Base-by-base conservation (phyloP, 53 echinoderm and acorn worm species). In the Arbacia lixula region DNA sequence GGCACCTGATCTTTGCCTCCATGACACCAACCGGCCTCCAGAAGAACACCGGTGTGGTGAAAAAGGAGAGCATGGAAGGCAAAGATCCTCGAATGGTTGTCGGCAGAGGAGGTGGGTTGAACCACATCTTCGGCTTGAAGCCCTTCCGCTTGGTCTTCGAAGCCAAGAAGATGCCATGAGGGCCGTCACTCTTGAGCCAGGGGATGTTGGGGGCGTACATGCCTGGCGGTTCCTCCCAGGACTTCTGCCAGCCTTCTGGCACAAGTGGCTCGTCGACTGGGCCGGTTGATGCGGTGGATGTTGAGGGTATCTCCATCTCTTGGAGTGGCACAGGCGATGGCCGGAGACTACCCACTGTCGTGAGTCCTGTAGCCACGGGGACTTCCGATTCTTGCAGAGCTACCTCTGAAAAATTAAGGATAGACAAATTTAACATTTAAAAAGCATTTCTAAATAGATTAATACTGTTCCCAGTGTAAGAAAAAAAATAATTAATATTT, bases 11-110 rank as follows among this genome's bases (percentile, higher is more conserved):
- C 89, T 85, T 85, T 1, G 56, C 37, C 22, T 85, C 64, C 68
- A 89, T 19, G 0, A 89, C 89, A 9, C 89, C 89, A 30, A 89
- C 89, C 1, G 89, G 89, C 51, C 85, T 85, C 89, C 89, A 89
- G 40, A 89, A 89, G 35, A 77, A 78, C 21, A 85, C 89, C 9
- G 38, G 38, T 4, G 69, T 68, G 39, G 69, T 68, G n/a, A 39
- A 68, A 39, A 89, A 89, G 6, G 85, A 78, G 11, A 65, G 35
- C 89, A 89, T 89, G 1, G 89, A 60, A 31, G 89, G 89, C 63
- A 85, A 27, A 5, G 77, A 56, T 16, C 69, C 87, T 67, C 57
- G 5, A 0, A 84, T 53, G 0, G 62, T n/a, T 14, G 87, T 68
- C 3, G 91, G 60, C 33, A 87, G 78, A 26, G 87, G 91, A 5